phyloP scores from a whole-genome alignment of 2,113 vertebrate species.

The Albula goreensis region DNA sequence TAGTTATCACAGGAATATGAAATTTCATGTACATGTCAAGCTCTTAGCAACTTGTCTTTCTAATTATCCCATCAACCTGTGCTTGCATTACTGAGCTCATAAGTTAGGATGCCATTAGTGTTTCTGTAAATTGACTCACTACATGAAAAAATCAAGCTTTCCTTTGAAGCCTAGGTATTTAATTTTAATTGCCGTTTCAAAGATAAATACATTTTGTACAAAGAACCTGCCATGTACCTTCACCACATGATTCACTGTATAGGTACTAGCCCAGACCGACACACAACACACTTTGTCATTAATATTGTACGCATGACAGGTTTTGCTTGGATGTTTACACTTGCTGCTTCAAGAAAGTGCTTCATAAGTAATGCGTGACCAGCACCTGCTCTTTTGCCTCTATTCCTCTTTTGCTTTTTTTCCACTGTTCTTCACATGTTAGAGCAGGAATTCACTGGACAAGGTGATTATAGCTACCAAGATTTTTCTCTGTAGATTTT shows the following conservation, averaged over 20 bases:
- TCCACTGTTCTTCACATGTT: no score
- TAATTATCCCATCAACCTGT: not conserved
- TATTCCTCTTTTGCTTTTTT: no score
- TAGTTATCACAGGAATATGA: not conserved
- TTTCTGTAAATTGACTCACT: not conserved
- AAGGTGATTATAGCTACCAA: no score
- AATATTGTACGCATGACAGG: not conserved
- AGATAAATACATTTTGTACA: not conserved
- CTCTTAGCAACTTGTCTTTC: not conserved
- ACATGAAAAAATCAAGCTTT: constrained; percentile 5
- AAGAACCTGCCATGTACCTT: not conserved
- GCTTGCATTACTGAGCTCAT: not conserved
- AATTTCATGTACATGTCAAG: not conserved
- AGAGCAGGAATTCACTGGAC: no score
- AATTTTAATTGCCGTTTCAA: not conserved
- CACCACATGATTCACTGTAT: not conserved
- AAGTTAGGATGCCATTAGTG: not conserved
- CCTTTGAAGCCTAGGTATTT: not conserved
- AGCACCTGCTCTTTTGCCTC: no score
- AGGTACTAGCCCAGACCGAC: not conserved
- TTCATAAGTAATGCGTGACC: no score
- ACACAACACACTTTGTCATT: not conserved
- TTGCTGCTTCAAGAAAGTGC: no score
- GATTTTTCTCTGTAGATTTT: no score
- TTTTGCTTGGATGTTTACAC: no score